Conservation (phyloP, 2,797 vertebrate species). For the Lepus oiostolus region DNA sequence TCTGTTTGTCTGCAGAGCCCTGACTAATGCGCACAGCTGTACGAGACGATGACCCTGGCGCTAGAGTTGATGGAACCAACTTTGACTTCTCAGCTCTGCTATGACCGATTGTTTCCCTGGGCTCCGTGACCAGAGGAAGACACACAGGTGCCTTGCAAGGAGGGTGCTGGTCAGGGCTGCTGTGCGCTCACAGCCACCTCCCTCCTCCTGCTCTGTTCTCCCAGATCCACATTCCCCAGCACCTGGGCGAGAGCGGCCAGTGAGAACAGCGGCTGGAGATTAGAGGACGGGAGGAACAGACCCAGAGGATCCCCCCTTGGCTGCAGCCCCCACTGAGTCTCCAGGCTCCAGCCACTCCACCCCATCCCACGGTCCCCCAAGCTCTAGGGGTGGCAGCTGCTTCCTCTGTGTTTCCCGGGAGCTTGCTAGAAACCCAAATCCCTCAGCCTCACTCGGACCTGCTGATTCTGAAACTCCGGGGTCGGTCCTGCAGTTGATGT, state of each 20-base stretch:
- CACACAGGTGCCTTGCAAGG: background rate
- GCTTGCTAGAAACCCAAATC: background rate
- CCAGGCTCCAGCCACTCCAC: background rate
- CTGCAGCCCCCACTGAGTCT: background rate
- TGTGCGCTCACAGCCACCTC: background rate
- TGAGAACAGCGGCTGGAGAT: background rate
- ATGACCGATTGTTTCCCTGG: background rate
- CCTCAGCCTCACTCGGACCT: background rate
- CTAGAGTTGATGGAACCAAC: background rate
- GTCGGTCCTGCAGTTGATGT: background rate
- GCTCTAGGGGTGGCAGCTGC: background rate
- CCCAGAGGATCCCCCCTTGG: background rate
- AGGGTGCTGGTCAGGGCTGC: background rate
- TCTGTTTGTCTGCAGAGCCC: background rate
- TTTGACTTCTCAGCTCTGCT: background rate
- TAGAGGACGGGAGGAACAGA: background rate
- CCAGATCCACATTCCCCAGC: background rate
- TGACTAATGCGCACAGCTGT: background rate
- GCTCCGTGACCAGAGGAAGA: background rate
- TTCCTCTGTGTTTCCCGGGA: background rate
- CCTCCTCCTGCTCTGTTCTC: background rate
- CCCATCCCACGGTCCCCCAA: background rate
- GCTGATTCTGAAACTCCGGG: background rate
- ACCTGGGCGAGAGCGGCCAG: background rate
- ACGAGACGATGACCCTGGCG: background rate